These are phyloP conservation scores for Lithophane ornitopus DNA, from an alignment of 2,888 invertebrate species.

Conservation along the genomic window DNA sequence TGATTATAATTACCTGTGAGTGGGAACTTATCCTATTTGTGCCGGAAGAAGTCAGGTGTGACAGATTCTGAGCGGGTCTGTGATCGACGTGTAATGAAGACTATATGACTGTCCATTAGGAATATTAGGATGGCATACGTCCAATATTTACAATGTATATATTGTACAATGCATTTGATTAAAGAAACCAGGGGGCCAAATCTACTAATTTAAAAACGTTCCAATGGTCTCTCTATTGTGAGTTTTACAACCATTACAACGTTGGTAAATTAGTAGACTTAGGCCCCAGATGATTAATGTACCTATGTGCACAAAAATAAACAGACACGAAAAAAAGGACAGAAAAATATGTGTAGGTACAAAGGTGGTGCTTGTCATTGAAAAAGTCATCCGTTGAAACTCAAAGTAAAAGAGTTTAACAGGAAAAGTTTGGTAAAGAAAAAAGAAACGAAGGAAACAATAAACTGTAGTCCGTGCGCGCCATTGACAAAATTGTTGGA, in stretches of 20 bases:
- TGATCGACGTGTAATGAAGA: not conserved
- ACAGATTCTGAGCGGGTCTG: not conserved
- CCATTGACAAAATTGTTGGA: too few relatives aligned
- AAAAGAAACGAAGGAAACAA: not conserved
- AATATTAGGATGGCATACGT: not conserved
- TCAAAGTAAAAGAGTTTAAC: not conserved
- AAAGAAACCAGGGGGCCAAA: too few relatives aligned
- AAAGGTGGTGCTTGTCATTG: not conserved
- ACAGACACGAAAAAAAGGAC: too few relatives aligned
- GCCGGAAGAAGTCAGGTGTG: slow-evolving; percentile 32
- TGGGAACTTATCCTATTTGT: slow-evolving; percentile 25
- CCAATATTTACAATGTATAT: too few relatives aligned
- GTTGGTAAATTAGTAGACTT: too few relatives aligned
- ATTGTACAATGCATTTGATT: not conserved
- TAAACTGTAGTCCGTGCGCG: too few relatives aligned
- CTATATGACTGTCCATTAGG: not conserved
- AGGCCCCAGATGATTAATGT: not conserved
- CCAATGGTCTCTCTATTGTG: too few relatives aligned
- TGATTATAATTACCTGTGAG: slow-evolving; percentile 36
- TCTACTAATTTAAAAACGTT: too few relatives aligned
- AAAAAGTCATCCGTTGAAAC: not conserved
- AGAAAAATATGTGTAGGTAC: not conserved
- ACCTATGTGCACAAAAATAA: not conserved
- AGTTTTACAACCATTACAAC: too few relatives aligned
- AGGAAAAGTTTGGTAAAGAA: not conserved